Conservation (phyloP, 2,888 invertebrate genomes). For the Icerya purchasi region DNA sequence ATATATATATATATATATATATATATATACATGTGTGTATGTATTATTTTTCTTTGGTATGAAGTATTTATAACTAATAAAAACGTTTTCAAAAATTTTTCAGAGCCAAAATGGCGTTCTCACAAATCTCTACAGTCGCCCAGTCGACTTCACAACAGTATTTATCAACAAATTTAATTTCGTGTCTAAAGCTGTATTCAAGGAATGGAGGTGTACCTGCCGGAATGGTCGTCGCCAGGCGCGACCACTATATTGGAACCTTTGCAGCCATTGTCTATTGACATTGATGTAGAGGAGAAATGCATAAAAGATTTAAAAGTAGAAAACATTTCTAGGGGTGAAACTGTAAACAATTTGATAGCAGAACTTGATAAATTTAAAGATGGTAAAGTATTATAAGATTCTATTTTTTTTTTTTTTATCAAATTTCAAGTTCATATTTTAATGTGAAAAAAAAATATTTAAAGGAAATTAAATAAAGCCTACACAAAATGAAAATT, state of each 20-base stretch:
- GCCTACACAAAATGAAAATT: too few species aligned
- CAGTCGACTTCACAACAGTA: constrained; percentile 9
- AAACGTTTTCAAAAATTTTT: too few species aligned
- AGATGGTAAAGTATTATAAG: constrained; percentile 4
- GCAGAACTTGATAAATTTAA: constrained; percentile 14
- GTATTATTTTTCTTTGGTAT: too few species aligned
- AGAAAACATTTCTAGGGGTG: constrained; percentile 15
- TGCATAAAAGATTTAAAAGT: constrained; percentile 2
- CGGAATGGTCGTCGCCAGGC: constrained; percentile 4
- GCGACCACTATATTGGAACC: constrained; percentile 5
- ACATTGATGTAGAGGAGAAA: constrained; percentile 1
- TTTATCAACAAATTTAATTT: constrained; percentile 4
- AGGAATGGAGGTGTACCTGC: constrained; percentile 4
- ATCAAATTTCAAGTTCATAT: too few species aligned
- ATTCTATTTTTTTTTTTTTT: too few species aligned
- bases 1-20: too few species aligned
- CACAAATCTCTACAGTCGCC: constrained; percentile 9
- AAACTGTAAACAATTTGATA: constrained; percentile 14
- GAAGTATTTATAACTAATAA: too few species aligned
- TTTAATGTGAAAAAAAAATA: too few species aligned
- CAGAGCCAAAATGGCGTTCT: constrained; percentile 65
- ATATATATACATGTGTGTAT: too few species aligned
- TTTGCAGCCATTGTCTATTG: constrained; percentile 7
- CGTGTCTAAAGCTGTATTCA: background rate
- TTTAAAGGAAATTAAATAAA: too few species aligned